Evolutionary conservation across 1,140 invertebrate genomes (phyloP).

Genomic region (Anadara kagoshimensis): DNA sequence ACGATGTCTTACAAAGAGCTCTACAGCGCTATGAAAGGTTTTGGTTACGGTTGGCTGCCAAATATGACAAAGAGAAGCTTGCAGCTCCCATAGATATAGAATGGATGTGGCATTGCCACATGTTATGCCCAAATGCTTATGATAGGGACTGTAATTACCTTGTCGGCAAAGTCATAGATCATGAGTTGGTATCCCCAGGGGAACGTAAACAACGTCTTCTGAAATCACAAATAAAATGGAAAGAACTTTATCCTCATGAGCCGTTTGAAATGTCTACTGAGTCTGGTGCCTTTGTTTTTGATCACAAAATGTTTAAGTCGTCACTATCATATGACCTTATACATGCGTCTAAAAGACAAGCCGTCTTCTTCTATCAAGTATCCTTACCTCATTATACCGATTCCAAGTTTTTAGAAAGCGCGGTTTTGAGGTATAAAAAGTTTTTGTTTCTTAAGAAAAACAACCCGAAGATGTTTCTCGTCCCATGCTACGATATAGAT

Average conservation of each 20-base stretch:
- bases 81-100: conserved; percentile 73
- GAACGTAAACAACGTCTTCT: conserved; percentile 7
- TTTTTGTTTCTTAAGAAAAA: conserved; percentile 71
- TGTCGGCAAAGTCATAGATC: conserved; percentile 65
- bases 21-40: conserved; percentile 68
- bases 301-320: not conserved
- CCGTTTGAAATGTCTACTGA: conserved; percentile 30
- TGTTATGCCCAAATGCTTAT: conserved; percentile 71
- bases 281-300: not conserved
- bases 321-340: conserved; percentile 65
- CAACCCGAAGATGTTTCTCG: conserved; percentile 70
- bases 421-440: conserved; percentile 70
- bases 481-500: conserved; percentile 75
- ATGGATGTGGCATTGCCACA: conserved; percentile 75
- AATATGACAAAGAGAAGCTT: conserved; percentile 26
- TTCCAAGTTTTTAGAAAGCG: conserved; percentile 66
- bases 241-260: conserved; percentile 35
- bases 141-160: conserved; percentile 67
- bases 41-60: conserved; percentile 72
- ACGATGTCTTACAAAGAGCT: too few species aligned
- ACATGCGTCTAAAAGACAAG: conserved; percentile 67
- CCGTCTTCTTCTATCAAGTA: conserved; percentile 69
- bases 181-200: conserved; percentile 56
- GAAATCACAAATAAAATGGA: conserved; percentile 37
- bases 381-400: conserved; percentile 73